Evolutionary conservation across 1,140 invertebrate genomes (phyloP).

Genomic region (Pachypsylla venusta): DNA sequence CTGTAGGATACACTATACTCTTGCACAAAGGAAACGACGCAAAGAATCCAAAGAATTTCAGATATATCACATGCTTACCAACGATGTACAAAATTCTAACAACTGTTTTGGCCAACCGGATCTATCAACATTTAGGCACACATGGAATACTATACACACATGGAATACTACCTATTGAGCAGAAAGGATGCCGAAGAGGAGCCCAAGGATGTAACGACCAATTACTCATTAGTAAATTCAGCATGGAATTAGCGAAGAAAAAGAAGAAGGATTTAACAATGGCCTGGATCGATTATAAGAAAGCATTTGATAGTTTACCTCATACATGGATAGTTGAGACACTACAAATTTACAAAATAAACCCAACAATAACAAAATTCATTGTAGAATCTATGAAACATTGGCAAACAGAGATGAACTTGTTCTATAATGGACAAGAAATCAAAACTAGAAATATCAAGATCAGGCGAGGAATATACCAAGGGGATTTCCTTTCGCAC

Average conservation of each 20-base stretch:
- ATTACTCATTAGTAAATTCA: not conserved
- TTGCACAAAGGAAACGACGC: not conserved
- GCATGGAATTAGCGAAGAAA: not conserved
- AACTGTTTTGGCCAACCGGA: not conserved
- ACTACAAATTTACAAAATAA: slow-evolving; percentile 18
- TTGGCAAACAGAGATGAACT: not conserved
- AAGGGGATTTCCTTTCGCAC: slow-evolving; percentile 15
- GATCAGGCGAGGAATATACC: slow-evolving; percentile 16
- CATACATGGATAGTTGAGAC: slow-evolving; percentile 19
- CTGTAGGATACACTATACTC: not conserved
- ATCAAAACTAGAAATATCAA: not conserved
- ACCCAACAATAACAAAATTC: not conserved
- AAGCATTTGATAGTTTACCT: slow-evolving; percentile 12
- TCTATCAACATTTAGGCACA: not conserved
- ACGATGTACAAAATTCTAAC: not conserved
- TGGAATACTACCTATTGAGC: too few species aligned
- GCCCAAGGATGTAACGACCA: slow-evolving; percentile 6
- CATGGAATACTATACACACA: slow-evolving; percentile 9
- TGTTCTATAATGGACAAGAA: not conserved
- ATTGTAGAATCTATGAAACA: not conserved
- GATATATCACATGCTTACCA: not conserved
- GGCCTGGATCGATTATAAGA: slow-evolving; percentile 7
- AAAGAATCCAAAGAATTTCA: not conserved
- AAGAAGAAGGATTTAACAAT: not conserved
- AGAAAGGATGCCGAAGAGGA: not conserved